These are phyloP conservation scores for Pandemis corylana DNA, from an alignment of 2,888 invertebrate species.

Conservation along the genomic window DNA sequence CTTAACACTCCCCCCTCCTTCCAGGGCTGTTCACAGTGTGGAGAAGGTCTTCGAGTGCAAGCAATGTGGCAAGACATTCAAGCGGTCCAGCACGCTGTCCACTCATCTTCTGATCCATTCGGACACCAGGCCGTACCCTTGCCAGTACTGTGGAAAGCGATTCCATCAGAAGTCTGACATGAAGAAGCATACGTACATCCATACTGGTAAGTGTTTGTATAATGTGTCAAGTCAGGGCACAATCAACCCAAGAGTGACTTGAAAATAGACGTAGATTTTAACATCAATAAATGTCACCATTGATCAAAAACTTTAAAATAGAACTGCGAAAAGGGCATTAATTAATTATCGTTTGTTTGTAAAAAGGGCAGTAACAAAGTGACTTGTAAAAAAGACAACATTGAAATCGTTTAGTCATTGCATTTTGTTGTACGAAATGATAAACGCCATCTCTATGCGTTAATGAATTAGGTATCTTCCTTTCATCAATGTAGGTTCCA, in stretches of 20 bases:
- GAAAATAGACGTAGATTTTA: background rate
- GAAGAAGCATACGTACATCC: slow-evolving; percentile 99
- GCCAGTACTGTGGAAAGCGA: slow-evolving; percentile 98
- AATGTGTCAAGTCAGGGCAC: background rate
- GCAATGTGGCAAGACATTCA: slow-evolving; percentile 98
- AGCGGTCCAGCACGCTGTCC: slow-evolving; percentile 97
- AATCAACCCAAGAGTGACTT: background rate
- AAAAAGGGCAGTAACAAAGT: too few species aligned
- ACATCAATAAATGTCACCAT: too few species aligned
- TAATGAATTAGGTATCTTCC: too few species aligned
- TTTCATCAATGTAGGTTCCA: too few species aligned
- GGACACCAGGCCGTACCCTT: slow-evolving; percentile 98
- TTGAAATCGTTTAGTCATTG: too few species aligned
- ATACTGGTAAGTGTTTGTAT: slow-evolving; percentile 88
- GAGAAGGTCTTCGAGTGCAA: slow-evolving; percentile 98
- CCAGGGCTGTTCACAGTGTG: slow-evolving; percentile 95
- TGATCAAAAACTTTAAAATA: too few species aligned
- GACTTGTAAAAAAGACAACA: too few species aligned
- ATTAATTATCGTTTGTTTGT: too few species aligned
- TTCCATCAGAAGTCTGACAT: slow-evolving; percentile 99
- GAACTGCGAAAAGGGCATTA: too few species aligned
- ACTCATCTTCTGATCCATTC: slow-evolving; percentile 99
- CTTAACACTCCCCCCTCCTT: slow-evolving; percentile 49
- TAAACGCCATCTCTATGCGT: too few species aligned
- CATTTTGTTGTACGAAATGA: too few species aligned